Percentiles rank a stretch among this genome's conserved stretches.
These are phyloP conservation scores for Nomada goodeniana DNA, from an alignment of 2,888 invertebrate genomes.

Conservation along the genomic window DNA sequence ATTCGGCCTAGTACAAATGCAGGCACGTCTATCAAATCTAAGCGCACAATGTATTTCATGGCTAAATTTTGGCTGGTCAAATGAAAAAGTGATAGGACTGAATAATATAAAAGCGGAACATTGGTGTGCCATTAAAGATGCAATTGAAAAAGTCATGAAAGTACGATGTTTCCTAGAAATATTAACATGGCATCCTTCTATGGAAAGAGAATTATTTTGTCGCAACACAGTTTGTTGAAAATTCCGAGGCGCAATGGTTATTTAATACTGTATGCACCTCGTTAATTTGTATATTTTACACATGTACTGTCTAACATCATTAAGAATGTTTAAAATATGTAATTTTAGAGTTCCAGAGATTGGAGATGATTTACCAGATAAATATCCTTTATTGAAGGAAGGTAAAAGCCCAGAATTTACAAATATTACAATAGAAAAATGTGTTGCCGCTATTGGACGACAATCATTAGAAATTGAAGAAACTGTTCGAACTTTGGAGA, in stretches of 20 bases:
- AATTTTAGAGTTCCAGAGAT: constrained; percentile 89
- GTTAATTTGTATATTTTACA: neutral
- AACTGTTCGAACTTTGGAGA: constrained; percentile 89
- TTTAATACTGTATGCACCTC: constrained; percentile 88
- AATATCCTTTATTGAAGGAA: constrained; percentile 90
- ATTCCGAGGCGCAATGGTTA: constrained; percentile 87
- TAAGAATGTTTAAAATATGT: neutral
- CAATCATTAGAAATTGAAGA: constrained; percentile 93
- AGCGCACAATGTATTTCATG: constrained; percentile 16
- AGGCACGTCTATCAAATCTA: neutral
- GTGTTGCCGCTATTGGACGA: constrained; percentile 93
- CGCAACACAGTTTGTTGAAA: constrained; percentile 75
- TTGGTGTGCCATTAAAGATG: constrained; percentile 24
- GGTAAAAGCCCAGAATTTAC: constrained; percentile 93
- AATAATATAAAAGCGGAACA: neutral
- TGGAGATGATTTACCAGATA: constrained; percentile 91
- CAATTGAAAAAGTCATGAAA: constrained; percentile 1
- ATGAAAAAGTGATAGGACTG: neutral
- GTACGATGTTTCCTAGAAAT: constrained; percentile 35
- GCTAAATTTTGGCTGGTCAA: neutral
- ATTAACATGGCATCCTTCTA: constrained; percentile 78
- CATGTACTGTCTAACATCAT: neutral
- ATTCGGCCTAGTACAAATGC: neutral
- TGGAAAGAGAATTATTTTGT: constrained; percentile 78
- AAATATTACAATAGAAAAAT: constrained; percentile 92